Base-by-base conservation (phyloP, 1,140 invertebrate genomes). In the Acyrthosiphon pisum region DNA sequence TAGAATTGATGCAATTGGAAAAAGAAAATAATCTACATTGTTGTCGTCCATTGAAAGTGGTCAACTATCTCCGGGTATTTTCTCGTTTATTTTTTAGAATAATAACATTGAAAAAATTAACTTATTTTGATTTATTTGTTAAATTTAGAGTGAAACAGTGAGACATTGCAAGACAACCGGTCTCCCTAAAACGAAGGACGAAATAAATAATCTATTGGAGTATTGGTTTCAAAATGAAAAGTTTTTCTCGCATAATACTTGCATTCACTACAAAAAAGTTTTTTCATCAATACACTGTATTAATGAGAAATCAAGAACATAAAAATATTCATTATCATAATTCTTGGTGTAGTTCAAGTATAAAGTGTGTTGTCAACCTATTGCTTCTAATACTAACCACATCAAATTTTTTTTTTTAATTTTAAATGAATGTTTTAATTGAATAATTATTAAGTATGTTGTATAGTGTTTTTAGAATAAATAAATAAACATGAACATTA, bases 1-100 rank as follows among this genome's bases (percentile, higher is more conserved):
- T 94, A 91, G 83, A 93, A 93, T 14, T 90, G 22, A 93, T 94
- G 48, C 26, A 50, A 87, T 89, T 53, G 26, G 53, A 93, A 86
- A 41, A 93, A 8, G 18, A 41, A 23, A 46, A 81, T 37, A 18
- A 81, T 37, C 41, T 94, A 53, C 2, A 56, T 37, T 41, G 81
- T 44, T 94, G 94, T 53, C 93, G 94, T 48, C 94, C 94, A 9
- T 87, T 94, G 37, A 93, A 93, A 91, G 94, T 94, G 7, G 56
- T 93, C 30, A 93, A 93, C 37, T 93, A 93, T 84, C 76, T 94
- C 6, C 76, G 92, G 68, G 94, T 94, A 93, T 50, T 50, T 50
- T 41, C 6, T 76, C 50, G 44, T n/a, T 90, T 76, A 81, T 26
- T 18, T 90, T 60, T 60, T 11, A 26, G 9, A 11, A 60, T 60